These are phyloP conservation scores for Endotricha flammealis DNA, from an alignment of 2,888 invertebrate genomes.

Conservation along the genomic window DNA sequence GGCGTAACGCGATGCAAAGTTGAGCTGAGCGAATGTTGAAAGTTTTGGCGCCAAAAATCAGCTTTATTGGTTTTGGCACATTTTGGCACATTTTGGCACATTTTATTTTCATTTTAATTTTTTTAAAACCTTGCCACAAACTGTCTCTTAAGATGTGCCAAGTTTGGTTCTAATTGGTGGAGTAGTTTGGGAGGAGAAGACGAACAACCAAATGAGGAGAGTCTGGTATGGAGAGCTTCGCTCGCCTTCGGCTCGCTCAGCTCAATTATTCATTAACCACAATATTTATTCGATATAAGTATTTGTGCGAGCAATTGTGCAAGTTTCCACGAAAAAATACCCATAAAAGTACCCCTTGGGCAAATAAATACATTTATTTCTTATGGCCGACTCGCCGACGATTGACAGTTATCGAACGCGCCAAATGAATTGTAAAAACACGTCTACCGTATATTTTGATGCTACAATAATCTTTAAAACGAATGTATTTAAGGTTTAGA, in stretches of 20 bases:
- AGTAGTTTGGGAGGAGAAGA: too few species aligned
- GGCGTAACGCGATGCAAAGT: too few species aligned
- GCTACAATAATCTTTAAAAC: too few species aligned
- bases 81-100: neutral
- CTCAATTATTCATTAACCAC: conserved; percentile 1
- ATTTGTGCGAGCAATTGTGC: conserved; percentile 37
- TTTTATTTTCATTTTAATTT: neutral
- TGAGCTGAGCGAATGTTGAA: too few species aligned
- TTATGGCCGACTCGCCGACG: conserved; percentile 38
- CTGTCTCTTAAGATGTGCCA: too few species aligned
- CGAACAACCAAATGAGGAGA: too few species aligned
- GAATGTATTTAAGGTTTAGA: too few species aligned
- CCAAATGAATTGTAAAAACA: conserved; percentile 45
- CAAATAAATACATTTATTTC: conserved; percentile 58
- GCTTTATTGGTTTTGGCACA: too few species aligned
- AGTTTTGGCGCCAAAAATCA: too few species aligned
- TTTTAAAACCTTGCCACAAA: conserved; percentile 1
- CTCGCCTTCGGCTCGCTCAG: too few species aligned
- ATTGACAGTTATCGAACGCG: conserved; percentile 53
- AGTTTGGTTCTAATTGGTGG: too few species aligned
- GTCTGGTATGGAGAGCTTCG: too few species aligned
- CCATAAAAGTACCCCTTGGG: conserved; percentile 41
- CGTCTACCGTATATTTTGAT: conserved; percentile 26
- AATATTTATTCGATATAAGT: conserved; percentile 10
- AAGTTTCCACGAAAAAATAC: conserved; percentile 54